Percentiles rank a stretch among this genome's conserved stretches.
Evolutionary conservation across 92 coral and sea anemone genomes (phyloP).

Genomic region (Paramuricea clavata): DNA sequence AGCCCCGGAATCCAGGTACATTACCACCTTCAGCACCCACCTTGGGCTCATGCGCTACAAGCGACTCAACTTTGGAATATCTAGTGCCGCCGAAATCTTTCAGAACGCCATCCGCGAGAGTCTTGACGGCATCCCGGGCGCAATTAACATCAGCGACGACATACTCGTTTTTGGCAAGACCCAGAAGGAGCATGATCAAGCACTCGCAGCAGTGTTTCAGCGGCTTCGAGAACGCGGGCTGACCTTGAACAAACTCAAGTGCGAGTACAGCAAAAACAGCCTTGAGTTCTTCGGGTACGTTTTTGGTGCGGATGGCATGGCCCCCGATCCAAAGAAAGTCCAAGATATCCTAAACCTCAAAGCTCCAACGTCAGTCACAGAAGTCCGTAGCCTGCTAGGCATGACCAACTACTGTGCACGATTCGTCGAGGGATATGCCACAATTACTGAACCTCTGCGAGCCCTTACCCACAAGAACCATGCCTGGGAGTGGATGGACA

Average conservation of each 20-base stretch:
- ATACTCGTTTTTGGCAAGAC: too few species aligned
- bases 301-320: background rate
- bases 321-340: background rate
- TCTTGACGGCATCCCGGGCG: too few species aligned
- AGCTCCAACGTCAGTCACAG: background rate
- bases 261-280: background rate
- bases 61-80: too few species aligned
- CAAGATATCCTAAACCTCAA: background rate
- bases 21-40: too few species aligned
- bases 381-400: background rate
- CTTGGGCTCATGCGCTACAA: too few species aligned
- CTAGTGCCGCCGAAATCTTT: too few species aligned
- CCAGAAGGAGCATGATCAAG: too few species aligned
- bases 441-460: background rate
- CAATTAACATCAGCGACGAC: too few species aligned
- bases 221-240: too few species aligned
- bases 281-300: background rate
- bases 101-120: too few species aligned
- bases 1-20: too few species aligned
- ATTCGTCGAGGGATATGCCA: background rate
- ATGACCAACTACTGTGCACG: conserved; percentile 4
- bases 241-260: background rate
- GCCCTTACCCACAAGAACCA: background rate
- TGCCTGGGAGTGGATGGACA: background rate
- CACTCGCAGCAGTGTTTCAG: too few species aligned